Percentiles rank a stretch among this genome's conserved stretches.
These are phyloP conservation scores for Leucophenga varia DNA, from an alignment of 1,140 invertebrate genomes.

Conservation along the genomic window DNA sequence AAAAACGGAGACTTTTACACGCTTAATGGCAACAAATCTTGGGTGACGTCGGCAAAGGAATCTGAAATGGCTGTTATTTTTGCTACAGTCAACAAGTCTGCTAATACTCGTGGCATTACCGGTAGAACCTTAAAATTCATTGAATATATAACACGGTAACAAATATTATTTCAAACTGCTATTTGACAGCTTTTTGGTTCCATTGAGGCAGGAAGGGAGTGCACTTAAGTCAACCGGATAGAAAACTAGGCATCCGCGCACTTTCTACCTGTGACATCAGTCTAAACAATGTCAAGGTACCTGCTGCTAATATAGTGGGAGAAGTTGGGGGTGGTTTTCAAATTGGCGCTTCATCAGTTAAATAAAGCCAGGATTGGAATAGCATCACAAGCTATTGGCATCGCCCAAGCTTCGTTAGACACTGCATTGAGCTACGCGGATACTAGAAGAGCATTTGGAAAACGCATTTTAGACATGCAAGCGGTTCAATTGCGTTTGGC, in stretches of 20 bases:
- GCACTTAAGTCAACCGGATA: constrained; percentile 67
- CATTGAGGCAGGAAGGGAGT: constrained; percentile 56
- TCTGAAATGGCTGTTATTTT: constrained; percentile 66
- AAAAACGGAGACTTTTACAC: constrained; percentile 66
- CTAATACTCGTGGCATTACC: neutral
- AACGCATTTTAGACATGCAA: neutral
- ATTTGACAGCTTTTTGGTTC: constrained; percentile 56
- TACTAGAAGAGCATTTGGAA: constrained; percentile 54
- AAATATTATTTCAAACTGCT: constrained; percentile 62
- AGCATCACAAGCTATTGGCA: constrained; percentile 76
- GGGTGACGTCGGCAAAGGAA: constrained; percentile 77
- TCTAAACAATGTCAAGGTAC: neutral
- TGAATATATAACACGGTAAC: too few relatives aligned
- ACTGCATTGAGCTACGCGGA: constrained; percentile 80
- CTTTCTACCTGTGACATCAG: neutral
- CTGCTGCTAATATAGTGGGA: constrained; percentile 26
- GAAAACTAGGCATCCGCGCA: constrained; percentile 70
- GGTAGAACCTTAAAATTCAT: neutral
- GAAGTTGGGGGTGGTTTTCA: constrained; percentile 72
- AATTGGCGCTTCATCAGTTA: constrained; percentile 80
- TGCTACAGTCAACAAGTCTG: neutral
- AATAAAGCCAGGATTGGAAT: constrained; percentile 82
- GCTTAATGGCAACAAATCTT: constrained; percentile 78
- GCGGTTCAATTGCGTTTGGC: neutral
- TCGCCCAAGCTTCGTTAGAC: constrained; percentile 82